phyloP scores from a whole-genome alignment of 2,888 invertebrate species.

The Nomada ruficornis region DNA sequence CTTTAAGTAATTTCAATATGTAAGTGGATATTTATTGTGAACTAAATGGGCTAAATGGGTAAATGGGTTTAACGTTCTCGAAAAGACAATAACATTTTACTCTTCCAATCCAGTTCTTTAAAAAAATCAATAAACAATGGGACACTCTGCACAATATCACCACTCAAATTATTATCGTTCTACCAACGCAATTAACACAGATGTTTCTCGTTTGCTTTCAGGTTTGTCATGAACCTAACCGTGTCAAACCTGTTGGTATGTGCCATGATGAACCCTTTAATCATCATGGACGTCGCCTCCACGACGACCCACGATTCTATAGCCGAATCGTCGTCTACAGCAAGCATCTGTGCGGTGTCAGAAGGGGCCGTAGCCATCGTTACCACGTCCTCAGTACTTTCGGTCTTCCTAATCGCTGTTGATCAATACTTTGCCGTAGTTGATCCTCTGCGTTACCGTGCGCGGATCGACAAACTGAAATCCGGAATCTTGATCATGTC shows the following conservation, averaged over 20 bases:
- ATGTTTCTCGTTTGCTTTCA: conserved; percentile 82
- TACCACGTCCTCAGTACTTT: conserved; percentile 87
- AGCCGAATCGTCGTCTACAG: conserved; percentile 69
- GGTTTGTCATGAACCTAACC: conserved; percentile 89
- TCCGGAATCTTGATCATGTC: conserved; percentile 84
- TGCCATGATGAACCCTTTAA: conserved; percentile 84
- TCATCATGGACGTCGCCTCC: conserved; percentile 85
- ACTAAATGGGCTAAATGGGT: too few relatives aligned
- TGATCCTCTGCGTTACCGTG: conserved; percentile 88
- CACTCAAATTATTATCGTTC: too few relatives aligned
- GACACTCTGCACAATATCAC: too few relatives aligned
- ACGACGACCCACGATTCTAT: conserved; percentile 81
- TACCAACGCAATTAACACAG: background rate
- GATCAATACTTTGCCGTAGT: conserved; percentile 89
- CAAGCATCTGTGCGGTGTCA: conserved; percentile 86
- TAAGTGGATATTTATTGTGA: too few relatives aligned
- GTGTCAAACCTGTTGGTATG: conserved; percentile 86
- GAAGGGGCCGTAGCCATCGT: conserved; percentile 88
- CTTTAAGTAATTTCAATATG: too few relatives aligned
- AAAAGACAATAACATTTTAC: too few relatives aligned
- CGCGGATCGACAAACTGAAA: conserved; percentile 85
- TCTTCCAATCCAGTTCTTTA: too few relatives aligned
- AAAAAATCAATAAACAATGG: too few relatives aligned
- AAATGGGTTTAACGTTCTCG: too few relatives aligned
- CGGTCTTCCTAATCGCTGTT: conserved; percentile 87